phyloP scores from a whole-genome alignment of 2,113 vertebrate genomes.

The Hemichromis elongatus region DNA sequence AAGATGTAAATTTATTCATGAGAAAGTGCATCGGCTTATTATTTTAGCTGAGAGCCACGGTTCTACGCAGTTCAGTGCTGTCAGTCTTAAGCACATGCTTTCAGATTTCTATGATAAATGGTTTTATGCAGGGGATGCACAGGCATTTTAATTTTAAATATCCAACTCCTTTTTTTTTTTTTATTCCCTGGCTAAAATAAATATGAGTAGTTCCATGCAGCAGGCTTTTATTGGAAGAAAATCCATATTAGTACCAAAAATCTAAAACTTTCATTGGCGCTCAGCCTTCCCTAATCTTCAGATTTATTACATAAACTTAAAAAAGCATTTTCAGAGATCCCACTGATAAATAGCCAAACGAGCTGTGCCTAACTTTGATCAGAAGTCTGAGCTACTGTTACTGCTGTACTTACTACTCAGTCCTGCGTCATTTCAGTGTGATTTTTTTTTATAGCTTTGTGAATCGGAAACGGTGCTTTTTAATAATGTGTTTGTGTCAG shows the following conservation, averaged over 20 bases:
- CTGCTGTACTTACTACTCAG: background rate
- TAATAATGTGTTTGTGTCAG: background rate
- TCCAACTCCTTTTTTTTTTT: background rate
- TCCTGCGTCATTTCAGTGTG: background rate
- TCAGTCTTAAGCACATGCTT: constrained; percentile 3
- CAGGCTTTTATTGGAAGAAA: background rate
- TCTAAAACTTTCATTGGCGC: background rate
- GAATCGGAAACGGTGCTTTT: background rate
- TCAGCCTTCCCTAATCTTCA: background rate
- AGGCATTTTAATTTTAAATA: background rate
- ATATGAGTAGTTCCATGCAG: background rate
- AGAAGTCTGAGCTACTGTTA: background rate
- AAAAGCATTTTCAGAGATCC: background rate
- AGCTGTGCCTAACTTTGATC: background rate
- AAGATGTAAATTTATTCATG: constrained; percentile 58
- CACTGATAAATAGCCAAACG: background rate
- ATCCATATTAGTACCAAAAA: background rate
- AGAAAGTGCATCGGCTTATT: constrained; percentile 37
- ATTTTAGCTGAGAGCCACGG: constrained; percentile 23
- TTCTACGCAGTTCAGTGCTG: background rate
- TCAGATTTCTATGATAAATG: background rate
- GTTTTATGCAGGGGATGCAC: background rate
- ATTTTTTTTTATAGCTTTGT: background rate
- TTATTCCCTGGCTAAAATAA: background rate
- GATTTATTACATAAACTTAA: background rate